phyloP scores from a whole-genome alignment of 2,888 invertebrate genomes.

The Andrena praecox region DNA sequence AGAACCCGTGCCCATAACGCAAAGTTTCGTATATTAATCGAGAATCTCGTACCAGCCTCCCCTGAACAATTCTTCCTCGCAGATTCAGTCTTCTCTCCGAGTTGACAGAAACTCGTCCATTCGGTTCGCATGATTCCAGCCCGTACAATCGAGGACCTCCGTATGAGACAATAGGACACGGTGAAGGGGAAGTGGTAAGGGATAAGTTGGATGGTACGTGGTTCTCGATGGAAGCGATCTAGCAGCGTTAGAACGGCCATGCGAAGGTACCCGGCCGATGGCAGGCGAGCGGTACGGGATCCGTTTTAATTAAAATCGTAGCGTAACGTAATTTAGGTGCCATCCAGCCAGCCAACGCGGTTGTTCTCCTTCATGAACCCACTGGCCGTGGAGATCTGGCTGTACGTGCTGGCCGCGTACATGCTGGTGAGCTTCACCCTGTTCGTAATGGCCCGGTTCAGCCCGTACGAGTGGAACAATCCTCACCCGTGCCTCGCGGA shows the following conservation, averaged over 20 bases:
- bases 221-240: constrained; percentile 45
- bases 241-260: constrained; percentile 4
- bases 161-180: not conserved
- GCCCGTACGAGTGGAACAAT: constrained; percentile 98
- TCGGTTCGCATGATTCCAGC: too few species aligned
- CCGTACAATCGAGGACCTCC: too few species aligned
- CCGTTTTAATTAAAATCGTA: constrained; percentile 85
- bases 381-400: constrained; percentile 98
- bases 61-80: too few species aligned
- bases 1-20: not conserved
- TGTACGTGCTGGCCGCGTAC: constrained; percentile 97
- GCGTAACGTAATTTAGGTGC: constrained; percentile 89
- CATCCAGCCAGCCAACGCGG: constrained; percentile 94
- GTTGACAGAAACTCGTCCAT: too few species aligned
- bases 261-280: constrained; percentile 37
- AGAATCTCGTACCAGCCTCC: not conserved
- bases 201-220: constrained; percentile 13
- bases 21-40: not conserved
- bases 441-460: constrained; percentile 98
- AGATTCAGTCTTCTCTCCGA: too few species aligned
- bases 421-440: constrained; percentile 96
- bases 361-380: constrained; percentile 99
- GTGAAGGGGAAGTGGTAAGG: not conserved
- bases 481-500: constrained; percentile 92
- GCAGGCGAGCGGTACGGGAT: constrained; percentile 69